Evolutionary conservation across 2,113 vertebrate genomes (phyloP).

Genomic region (Myxocyprinus asiaticus): DNA sequence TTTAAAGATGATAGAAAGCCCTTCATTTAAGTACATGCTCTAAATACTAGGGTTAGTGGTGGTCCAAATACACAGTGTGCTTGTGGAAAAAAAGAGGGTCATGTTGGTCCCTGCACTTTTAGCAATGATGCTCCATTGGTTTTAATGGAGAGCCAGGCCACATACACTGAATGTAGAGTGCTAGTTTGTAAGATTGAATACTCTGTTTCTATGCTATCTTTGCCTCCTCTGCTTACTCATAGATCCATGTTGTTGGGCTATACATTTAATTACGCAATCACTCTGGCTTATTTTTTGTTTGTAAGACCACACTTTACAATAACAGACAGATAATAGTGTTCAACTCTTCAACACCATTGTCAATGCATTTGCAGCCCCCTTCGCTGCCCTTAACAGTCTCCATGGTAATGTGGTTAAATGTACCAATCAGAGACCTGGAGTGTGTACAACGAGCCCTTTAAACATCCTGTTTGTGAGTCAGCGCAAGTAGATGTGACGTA

Average conservation of each 20-base stretch:
- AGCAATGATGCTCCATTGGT: neutral
- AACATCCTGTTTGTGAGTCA: constrained; percentile 8
- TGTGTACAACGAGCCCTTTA: constrained; percentile 31
- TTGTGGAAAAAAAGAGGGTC: neutral
- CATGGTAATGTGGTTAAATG: neutral
- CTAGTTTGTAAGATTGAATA: neutral
- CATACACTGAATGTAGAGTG: neutral
- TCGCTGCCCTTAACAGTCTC: neutral
- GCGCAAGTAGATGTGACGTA: neutral
- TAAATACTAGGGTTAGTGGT: neutral
- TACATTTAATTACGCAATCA: constrained; percentile 23
- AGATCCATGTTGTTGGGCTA: constrained; percentile 18
- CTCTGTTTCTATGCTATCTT: constrained; percentile 3
- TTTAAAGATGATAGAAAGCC: too few species aligned
- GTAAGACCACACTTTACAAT: neutral
- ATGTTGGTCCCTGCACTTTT: neutral
- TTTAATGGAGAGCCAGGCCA: constrained; percentile 19
- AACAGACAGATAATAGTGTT: constrained; percentile 7
- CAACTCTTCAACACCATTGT: constrained; percentile 11
- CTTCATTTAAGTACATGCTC: neutral
- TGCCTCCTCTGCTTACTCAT: constrained; percentile 2
- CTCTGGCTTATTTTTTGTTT: neutral
- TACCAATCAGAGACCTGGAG: neutral
- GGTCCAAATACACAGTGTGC: neutral
- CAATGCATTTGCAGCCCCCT: constrained; percentile 9